Evolutionary conservation across 1,140 invertebrate species (phyloP).

Genomic region (Drosophila arawakana): DNA sequence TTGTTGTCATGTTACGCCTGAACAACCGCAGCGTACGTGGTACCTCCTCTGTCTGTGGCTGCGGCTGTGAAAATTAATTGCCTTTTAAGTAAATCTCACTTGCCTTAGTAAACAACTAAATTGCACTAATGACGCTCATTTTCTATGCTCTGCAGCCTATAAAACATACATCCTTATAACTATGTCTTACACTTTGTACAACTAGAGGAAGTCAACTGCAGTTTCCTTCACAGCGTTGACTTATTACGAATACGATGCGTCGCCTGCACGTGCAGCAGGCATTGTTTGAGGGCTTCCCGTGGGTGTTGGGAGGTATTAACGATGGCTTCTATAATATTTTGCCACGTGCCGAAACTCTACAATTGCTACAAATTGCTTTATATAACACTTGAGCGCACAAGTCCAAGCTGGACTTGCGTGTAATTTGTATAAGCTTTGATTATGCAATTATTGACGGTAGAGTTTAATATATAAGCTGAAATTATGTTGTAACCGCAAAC

Average conservation of each 20-base stretch:
- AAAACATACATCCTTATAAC: too few species aligned
- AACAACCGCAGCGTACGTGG: constrained; percentile 83
- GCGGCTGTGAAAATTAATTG: constrained; percentile 83
- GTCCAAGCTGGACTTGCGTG: not conserved
- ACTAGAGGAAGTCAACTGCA: constrained; percentile 50
- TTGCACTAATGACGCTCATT: constrained; percentile 84
- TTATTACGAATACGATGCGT: constrained; percentile 76
- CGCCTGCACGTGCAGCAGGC: constrained; percentile 57
- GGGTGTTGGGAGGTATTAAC: constrained; percentile 58
- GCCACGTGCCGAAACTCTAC: constrained; percentile 30
- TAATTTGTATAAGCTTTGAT: not conserved
- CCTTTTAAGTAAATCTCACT: constrained; percentile 84
- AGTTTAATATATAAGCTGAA: constrained; percentile 7
- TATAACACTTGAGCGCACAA: constrained; percentile 5
- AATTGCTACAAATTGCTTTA: constrained; percentile 16
- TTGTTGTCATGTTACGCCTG: constrained; percentile 81
- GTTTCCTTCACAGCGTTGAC: constrained; percentile 63
- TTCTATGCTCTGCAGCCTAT: constrained; percentile 61
- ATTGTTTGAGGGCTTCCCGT: constrained; percentile 19
- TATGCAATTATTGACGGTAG: constrained; percentile 21
- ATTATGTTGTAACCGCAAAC: not conserved
- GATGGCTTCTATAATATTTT: constrained; percentile 26
- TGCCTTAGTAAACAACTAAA: constrained; percentile 83
- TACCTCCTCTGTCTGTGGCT: constrained; percentile 58
- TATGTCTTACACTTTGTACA: not conserved